phyloP scores from a whole-genome alignment of 2,888 invertebrate species.

The Osedax fenrisi region DNA sequence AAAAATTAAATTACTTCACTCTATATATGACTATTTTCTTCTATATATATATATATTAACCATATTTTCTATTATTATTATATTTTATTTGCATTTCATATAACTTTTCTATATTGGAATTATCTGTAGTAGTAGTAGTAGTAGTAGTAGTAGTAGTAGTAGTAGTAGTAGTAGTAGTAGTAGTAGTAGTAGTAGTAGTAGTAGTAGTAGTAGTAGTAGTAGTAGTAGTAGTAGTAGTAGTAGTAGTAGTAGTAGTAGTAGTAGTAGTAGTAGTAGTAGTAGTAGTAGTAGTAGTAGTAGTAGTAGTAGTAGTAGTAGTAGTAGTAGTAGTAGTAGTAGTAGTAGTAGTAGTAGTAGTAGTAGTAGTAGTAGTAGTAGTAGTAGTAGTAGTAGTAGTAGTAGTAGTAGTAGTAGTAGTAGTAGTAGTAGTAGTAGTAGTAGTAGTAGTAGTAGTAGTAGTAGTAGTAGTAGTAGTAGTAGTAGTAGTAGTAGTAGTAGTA shows the following conservation, averaged over 20 bases:
- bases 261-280: not conserved
- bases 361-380: constrained; percentile 10
- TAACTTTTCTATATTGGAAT: no score
- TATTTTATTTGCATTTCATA: no score
- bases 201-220: not conserved
- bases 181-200: not conserved
- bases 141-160: not conserved
- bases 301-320: constrained; percentile 7
- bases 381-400: constrained; percentile 4
- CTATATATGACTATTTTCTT: no score
- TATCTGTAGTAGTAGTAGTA: constrained; percentile 2
- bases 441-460: constrained; percentile 4
- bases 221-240: not conserved
- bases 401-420: constrained; percentile 10
- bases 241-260: not conserved
- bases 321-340: constrained; percentile 10
- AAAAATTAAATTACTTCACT: no score
- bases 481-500: constrained; percentile 4
- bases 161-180: not conserved
- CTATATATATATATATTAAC: no score
- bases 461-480: constrained; percentile 4
- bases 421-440: constrained; percentile 10
- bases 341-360: constrained; percentile 10
- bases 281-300: not conserved
- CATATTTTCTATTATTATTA: no score